A percentile compares a stretch with the other conserved stretches of the same genome.
phyloP scores from a whole-genome alignment of 2,888 invertebrate genomes.

The Allophyes oxyacanthae region DNA sequence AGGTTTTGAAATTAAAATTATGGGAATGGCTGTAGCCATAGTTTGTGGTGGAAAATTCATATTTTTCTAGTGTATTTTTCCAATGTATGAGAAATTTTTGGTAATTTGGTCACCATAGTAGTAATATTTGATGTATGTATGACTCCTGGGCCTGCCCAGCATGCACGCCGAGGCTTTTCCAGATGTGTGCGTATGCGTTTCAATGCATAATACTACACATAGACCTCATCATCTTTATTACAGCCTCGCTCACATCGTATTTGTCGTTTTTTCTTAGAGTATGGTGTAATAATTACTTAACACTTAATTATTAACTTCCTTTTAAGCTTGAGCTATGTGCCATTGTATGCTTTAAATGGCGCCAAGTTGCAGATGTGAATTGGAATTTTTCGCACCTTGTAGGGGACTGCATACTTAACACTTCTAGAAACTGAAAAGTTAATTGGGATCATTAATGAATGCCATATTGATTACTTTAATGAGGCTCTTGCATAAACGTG shows the following conservation, averaged over 20 bases:
- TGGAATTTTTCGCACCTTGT: constrained; percentile 50
- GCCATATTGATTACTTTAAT: constrained; percentile 34
- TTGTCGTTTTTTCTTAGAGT: neutral
- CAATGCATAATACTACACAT: too few species aligned
- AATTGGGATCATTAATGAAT: constrained; percentile 26
- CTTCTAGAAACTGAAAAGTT: constrained; percentile 37
- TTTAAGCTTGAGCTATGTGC: constrained; percentile 31
- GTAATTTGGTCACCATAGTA: too few species aligned
- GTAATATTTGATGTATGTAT: too few species aligned
- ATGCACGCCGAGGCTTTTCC: too few species aligned
- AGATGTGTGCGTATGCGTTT: constrained; percentile 24
- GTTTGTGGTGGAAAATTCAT: too few species aligned
- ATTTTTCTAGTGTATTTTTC: too few species aligned
- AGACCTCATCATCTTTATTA: too few species aligned
- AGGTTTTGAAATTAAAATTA: too few species aligned
- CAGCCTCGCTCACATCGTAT: neutral
- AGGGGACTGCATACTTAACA: constrained; percentile 43
- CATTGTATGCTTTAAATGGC: constrained; percentile 48
- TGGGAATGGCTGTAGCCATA: too few species aligned
- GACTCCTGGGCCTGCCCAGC: too few species aligned
- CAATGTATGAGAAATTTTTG: too few species aligned
- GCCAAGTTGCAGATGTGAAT: constrained; percentile 43
- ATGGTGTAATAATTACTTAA: constrained; percentile 41
- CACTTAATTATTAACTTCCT: constrained; percentile 41
- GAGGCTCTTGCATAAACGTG: constrained; percentile 6